Percentiles rank a stretch among this genome's conserved stretches.
These are phyloP conservation scores for Agonopterix subpropinquella DNA, from an alignment of 2,888 invertebrate species.

Conservation along the genomic window DNA sequence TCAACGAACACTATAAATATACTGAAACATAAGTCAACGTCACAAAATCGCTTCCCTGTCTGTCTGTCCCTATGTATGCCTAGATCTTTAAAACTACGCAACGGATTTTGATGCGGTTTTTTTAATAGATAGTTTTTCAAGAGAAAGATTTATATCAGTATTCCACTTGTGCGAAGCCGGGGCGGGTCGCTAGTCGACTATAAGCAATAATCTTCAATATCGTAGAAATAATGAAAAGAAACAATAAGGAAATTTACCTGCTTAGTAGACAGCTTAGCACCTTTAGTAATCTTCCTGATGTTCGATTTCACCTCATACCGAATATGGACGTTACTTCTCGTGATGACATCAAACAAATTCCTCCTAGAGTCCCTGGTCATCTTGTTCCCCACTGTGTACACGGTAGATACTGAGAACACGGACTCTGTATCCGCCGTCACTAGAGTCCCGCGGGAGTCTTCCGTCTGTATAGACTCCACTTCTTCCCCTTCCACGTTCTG, in stretches of 20 bases:
- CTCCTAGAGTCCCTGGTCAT: slow-evolving; percentile 54
- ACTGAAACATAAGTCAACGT: too few relatives aligned
- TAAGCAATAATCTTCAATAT: too few relatives aligned
- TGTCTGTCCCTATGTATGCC: too few relatives aligned
- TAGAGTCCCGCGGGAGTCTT: slow-evolving; percentile 45
- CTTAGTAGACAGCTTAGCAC: slow-evolving; percentile 64
- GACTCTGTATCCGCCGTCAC: slow-evolving; percentile 62
- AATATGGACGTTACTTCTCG: slow-evolving; percentile 55
- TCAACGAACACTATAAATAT: too few relatives aligned
- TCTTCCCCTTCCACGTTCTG: slow-evolving; percentile 63
- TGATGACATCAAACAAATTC: slow-evolving; percentile 63
- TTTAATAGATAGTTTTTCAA: too few relatives aligned
- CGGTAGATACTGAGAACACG: slow-evolving; percentile 57
- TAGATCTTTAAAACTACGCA: too few relatives aligned
- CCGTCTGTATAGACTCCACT: slow-evolving; percentile 53
- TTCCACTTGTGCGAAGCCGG: too few relatives aligned
- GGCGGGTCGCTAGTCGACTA: too few relatives aligned
- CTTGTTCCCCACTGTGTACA: slow-evolving; percentile 50
- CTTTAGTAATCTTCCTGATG: slow-evolving; percentile 63
- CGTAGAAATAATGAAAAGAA: too few relatives aligned
- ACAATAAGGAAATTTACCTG: slow-evolving; percentile 39
- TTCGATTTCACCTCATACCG: slow-evolving; percentile 57
- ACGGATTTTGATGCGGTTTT: too few relatives aligned
- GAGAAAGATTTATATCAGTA: too few relatives aligned
- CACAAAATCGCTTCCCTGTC: too few relatives aligned